Base-by-base conservation (phyloP, 2,797 vertebrate genomes). In the Silurus aristotelis region DNA sequence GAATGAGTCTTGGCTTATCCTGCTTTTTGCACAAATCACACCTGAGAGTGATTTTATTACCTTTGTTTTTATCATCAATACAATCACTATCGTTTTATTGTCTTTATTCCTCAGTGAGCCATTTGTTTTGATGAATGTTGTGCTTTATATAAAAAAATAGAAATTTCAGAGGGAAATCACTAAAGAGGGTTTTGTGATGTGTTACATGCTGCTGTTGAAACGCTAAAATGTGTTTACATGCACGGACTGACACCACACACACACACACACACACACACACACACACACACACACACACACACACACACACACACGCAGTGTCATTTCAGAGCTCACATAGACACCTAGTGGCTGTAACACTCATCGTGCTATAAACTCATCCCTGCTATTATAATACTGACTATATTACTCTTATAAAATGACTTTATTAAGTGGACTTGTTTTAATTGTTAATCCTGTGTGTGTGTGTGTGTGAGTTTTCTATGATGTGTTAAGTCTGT, bases 11-110 rank as follows among this genome's bases (percentile, higher is more conserved):
- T 48, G 67, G 72, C 84, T 46, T 6, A 60, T 85, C 76, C 84
- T 91, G 87, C 86, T 84, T 84, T 91, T 91, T 93, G 91, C 91
- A 92, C 92, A 89, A 93, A 91, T 92, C 91, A 89, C 82, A 75
- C 27, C 0, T 73, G 86, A 58, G 85, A 64, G 46, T 64, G 84
- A 84, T 90, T 64, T 38, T 77, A 77, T 87, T 63, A 61, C 10
- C 6, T 31, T 71, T 88, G 84, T 84, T 85, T 72, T 87, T 88
- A 87, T 82, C 82, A 89, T 92, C 87, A 89, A 87, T 86, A 66
- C 70, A 84, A 88, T 88, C 86, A 89, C 60, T 85, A 80, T 56
- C 70, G 27, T 85, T 56, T 58, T 46, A 43, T 75, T 83, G 85
- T 58, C 71, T 83, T 78, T 75, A 64, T 80, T 85, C 64, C 81